phyloP scores from a whole-genome alignment of 1,140 invertebrate species.

The Procambarus virginalis region DNA sequence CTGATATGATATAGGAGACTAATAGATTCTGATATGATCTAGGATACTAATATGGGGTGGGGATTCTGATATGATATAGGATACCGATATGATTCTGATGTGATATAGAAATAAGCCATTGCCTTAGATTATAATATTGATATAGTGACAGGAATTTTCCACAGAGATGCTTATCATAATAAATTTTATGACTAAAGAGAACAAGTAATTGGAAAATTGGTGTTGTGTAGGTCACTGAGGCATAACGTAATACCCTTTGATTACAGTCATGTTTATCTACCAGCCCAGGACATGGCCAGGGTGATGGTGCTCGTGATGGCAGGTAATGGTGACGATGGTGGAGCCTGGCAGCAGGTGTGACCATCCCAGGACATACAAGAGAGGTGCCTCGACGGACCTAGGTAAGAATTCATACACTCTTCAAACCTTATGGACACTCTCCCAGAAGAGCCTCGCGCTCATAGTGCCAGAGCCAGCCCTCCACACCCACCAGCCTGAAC shows the following conservation, averaged over 20 bases:
- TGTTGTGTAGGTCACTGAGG: neutral
- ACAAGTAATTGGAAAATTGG: neutral
- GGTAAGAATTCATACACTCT: neutral
- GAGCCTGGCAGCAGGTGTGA: neutral
- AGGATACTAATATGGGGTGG: too few species aligned
- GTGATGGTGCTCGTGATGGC: neutral
- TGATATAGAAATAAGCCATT: too few species aligned
- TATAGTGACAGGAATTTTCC: neutral
- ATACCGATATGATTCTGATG: too few species aligned
- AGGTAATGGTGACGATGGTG: neutral
- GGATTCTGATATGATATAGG: too few species aligned
- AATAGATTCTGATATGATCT: too few species aligned
- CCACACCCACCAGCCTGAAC: too few species aligned
- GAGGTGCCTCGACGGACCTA: neutral
- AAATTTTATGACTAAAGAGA: neutral
- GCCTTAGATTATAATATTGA: too few species aligned
- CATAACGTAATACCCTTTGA: too few species aligned
- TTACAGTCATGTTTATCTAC: neutral
- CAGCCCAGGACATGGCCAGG: neutral
- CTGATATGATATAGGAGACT: too few species aligned
- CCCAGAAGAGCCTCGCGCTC: too few species aligned
- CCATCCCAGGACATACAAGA: constrained; percentile 11
- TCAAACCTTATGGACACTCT: too few species aligned
- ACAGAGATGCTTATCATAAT: neutral
- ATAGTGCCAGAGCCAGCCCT: too few species aligned